Base-by-base conservation (phyloP, 2,113 vertebrate genomes). In the Ailurus styani region DNA sequence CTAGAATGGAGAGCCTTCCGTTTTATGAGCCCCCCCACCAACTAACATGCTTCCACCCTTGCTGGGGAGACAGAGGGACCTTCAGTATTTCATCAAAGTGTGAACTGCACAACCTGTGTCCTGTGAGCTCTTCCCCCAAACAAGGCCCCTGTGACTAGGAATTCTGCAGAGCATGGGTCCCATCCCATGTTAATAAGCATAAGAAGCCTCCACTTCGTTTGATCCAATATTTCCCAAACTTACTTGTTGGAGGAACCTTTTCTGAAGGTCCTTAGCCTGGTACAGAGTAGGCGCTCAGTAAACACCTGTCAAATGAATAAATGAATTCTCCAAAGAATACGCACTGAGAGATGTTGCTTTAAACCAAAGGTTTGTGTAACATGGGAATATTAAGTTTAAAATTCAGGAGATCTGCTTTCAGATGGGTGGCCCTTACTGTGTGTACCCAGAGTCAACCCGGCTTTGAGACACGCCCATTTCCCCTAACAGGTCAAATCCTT, bases 41-140 rank as follows among this genome's bases (percentile, higher is more conserved):
- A 4, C 23, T 1, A 54, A 52, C 40, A 1, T 6, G 57, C 66
- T 92, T 64, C 27, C 1, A 4, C 31, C 25, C 9, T n/a, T 34
- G 75, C 5, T 20, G 31, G 75, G 29, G 47, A n/a, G 31, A 78
- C 27, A 34, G 45, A 79, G 31, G 47, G 37, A 6, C 20, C 18
- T 90, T 47, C 17, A 25, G n/a, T 13, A 2, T 25, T 55, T 66
- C 34, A 3, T 62, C 27, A 15, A 29, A 60, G 37, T 29, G 34
- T 25, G 52, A 27, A 17, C 73, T 15, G 5, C 10, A 0, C 0
- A 5, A 8, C 45, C 0, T 2, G 13, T 47, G 23, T 14, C 42
- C 57, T 9, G 0, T 11, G 34, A 57, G 66, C 42, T 2, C 31
- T 50, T 31, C 4, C 60, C 60, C 72, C 6, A 6, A 47, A 18